These are phyloP conservation scores for Lasioglossum oenotherae DNA, from an alignment of 2,888 invertebrate genomes.

Conservation along the genomic window DNA sequence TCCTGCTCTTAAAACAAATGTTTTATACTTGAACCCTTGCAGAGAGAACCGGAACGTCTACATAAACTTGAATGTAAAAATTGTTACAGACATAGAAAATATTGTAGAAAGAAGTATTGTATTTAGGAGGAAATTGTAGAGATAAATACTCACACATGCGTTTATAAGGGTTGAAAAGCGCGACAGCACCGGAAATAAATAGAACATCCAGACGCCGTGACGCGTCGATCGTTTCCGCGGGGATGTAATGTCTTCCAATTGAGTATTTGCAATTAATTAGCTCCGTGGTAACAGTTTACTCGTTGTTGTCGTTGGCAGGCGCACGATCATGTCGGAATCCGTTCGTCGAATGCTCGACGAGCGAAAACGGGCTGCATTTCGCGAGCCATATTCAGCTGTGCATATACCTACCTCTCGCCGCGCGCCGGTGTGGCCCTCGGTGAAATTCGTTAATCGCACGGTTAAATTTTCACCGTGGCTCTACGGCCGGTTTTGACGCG, in stretches of 20 bases:
- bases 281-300: slow-evolving; percentile 15
- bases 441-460: slow-evolving; percentile 71
- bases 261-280: slow-evolving; percentile 22
- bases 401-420: not conserved
- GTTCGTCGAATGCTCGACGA: slow-evolving; percentile 10
- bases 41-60: not conserved
- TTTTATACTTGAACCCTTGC: not conserved
- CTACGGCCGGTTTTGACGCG: slow-evolving; percentile 70
- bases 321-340: slow-evolving; percentile 10
- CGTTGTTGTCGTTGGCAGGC: slow-evolving; percentile 8
- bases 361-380: not conserved
- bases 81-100: not conserved
- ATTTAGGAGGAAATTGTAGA: not conserved
- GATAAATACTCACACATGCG: not conserved
- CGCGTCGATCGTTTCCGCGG: not conserved
- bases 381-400: slow-evolving; percentile 38
- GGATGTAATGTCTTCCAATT: not conserved
- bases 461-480: slow-evolving; percentile 66
- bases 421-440: not conserved
- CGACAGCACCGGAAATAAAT: not conserved
- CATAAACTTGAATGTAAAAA: not conserved
- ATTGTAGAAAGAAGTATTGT: too few species aligned
- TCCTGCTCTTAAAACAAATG: not conserved
- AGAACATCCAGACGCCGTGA: not conserved
- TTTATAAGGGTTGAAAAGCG: not conserved